Evolutionary conservation across 2,113 vertebrate species (phyloP), one percentile per base, ranked within the genome.

Genomic region (Amblyopsis rosae): DNA sequence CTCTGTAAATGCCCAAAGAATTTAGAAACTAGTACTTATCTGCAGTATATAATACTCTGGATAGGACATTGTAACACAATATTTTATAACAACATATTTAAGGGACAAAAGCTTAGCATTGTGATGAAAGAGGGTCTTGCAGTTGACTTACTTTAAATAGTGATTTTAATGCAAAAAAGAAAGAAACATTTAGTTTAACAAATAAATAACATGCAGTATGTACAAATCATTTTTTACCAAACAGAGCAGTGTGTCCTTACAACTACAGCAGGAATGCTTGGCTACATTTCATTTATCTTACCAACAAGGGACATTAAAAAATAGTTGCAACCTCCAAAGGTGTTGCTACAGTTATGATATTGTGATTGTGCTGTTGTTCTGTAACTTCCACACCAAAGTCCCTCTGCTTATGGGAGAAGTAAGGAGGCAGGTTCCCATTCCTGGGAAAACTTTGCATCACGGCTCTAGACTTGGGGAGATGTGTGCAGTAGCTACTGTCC

Each of bases 241-340:
- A 58, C 49, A 41, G 63, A 77, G 50, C 10, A 72, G 69, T 10
- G 49, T 15, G 69, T 7, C 12, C 12, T 3, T 12, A 66, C n/a
- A 62, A 51, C 8, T 2, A 55, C 0, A 74, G 61, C 78, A 82
- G 59, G 8, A 35, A 55, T 9, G 16, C 6, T 1, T 3, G 9
- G 12, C 4, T 62, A 54, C 54, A 72, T 32, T 8, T 32, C 3
- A 51, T 50, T 41, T 3, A 61, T 5, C 5, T 67, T 47, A 54
- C 26, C 0, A 12, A 59, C 4, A 45, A 48, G 48, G 35, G 35
- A 9, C 35, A 60, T 87, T 87, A 93, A 84, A 93, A 92, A 15
- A 91, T 87, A 7, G 92, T 93, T 15, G 92, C 91, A 50, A 93
- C 86, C 56, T 91, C 90, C 16, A 71, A 59, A 6, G 67, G 67